phyloP scores from a whole-genome alignment of 2,113 vertebrate genomes.

The Vulpes lagopus region DNA sequence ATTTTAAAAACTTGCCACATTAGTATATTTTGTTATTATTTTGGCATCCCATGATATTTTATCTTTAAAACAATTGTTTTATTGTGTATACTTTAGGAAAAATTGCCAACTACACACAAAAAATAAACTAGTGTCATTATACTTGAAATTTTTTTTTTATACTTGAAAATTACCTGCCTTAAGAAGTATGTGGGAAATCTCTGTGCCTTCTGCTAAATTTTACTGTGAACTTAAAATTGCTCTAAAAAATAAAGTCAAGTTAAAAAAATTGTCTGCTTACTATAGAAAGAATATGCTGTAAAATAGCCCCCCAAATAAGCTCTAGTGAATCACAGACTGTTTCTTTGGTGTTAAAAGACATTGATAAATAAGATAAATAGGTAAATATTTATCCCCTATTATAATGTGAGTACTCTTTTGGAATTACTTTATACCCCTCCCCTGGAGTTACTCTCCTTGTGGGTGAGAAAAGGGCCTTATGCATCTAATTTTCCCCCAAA shows the following conservation, averaged over 20 bases:
- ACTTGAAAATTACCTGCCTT: background rate
- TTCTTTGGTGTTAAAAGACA: background rate
- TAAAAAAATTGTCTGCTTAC: background rate
- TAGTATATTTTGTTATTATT: background rate
- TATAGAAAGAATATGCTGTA: background rate
- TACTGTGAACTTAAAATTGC: background rate
- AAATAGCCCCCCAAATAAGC: background rate
- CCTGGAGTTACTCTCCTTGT: background rate
- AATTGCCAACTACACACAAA: background rate
- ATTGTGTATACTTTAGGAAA: background rate
- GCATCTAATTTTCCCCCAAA: background rate
- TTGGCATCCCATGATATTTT: background rate
- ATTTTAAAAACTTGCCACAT: background rate
- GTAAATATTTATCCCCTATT: background rate
- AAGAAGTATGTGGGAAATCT: background rate
- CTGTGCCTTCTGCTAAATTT: background rate
- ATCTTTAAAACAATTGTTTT: conserved; percentile 16
- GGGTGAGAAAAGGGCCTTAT: background rate
- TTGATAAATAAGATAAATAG: background rate
- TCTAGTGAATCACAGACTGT: background rate
- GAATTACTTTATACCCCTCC: background rate
- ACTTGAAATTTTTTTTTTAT: background rate
- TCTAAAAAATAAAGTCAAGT: background rate
- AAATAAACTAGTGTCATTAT: background rate
- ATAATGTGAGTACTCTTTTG: background rate